Evolutionary conservation across 2,797 vertebrate species (phyloP).

Genomic region (Gadopsis marmoratus): DNA sequence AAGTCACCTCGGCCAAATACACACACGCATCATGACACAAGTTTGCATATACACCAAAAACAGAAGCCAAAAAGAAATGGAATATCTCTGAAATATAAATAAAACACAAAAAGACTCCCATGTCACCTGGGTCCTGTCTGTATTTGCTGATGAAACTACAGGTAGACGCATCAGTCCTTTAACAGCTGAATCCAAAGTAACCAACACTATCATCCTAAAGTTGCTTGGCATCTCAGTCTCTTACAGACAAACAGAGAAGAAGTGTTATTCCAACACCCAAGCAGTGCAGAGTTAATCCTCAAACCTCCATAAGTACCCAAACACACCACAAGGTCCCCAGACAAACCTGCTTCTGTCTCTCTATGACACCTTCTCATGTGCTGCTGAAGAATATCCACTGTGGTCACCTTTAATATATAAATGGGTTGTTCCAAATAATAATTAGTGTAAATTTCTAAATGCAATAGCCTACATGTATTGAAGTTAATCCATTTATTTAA

Average conservation of each 20-base stretch:
- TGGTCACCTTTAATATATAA: neutral
- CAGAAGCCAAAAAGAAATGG: neutral
- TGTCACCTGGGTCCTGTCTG: neutral
- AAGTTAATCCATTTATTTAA: too few species aligned
- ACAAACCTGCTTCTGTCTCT: neutral
- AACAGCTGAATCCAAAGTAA: neutral
- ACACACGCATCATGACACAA: neutral
- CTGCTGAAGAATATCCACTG: neutral
- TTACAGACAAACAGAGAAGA: neutral
- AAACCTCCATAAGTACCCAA: conserved; percentile 6
- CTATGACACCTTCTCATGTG: neutral
- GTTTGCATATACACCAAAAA: neutral
- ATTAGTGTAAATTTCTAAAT: neutral
- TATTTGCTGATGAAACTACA: neutral
- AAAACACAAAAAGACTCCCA: neutral
- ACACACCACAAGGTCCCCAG: neutral
- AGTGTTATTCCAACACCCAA: neutral
- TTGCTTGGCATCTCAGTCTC: neutral
- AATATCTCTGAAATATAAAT: neutral
- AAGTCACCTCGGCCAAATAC: conserved; percentile 48
- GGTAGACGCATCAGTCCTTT: neutral
- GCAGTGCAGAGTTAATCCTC: neutral
- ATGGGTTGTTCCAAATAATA: neutral
- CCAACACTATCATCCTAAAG: neutral
- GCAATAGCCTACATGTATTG: too few species aligned